These are phyloP conservation scores for Ranitomeya variabilis DNA, from an alignment of 2,113 vertebrate genomes.

Conservation along the genomic window DNA sequence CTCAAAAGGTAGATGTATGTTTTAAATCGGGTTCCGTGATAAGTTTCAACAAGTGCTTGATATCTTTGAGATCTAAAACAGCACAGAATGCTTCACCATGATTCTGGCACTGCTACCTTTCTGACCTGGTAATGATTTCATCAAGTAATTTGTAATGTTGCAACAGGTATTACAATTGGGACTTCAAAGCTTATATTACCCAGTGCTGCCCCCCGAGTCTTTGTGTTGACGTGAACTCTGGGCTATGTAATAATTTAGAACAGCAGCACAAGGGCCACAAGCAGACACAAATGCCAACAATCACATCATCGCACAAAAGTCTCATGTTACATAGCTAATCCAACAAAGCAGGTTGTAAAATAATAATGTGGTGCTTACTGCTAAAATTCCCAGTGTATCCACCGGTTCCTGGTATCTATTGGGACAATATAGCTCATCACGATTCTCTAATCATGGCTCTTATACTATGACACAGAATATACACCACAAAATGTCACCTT, in stretches of 20 bases:
- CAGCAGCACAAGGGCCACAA: constrained; percentile 26
- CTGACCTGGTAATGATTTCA: constrained; percentile 38
- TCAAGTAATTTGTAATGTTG: constrained; percentile 44
- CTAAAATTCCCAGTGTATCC: constrained; percentile 23
- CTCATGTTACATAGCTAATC: constrained; percentile 42
- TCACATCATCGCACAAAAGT: constrained; percentile 39
- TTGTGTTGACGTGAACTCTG: constrained; percentile 48
- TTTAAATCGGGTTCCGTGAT: not conserved
- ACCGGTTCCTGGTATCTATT: not conserved
- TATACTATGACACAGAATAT: not conserved
- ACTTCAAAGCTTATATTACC: constrained; percentile 44
- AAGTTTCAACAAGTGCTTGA: not conserved
- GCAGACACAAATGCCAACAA: constrained; percentile 28
- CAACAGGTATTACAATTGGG: constrained; percentile 53
- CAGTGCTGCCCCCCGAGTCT: not conserved
- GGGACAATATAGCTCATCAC: not conserved
- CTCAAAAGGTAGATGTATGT: not conserved
- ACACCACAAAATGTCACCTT: not conserved
- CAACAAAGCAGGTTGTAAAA: constrained; percentile 46
- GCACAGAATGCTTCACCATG: not conserved
- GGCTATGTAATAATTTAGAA: constrained; percentile 49
- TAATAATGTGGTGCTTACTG: constrained; percentile 26
- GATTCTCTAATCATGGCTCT: not conserved
- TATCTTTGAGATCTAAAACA: not conserved
- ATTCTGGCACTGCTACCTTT: constrained; percentile 3